Percentiles rank a stretch among this genome's conserved stretches.
phyloP scores from a whole-genome alignment of 2,888 invertebrate genomes.

The Tanypteryx hageni region DNA sequence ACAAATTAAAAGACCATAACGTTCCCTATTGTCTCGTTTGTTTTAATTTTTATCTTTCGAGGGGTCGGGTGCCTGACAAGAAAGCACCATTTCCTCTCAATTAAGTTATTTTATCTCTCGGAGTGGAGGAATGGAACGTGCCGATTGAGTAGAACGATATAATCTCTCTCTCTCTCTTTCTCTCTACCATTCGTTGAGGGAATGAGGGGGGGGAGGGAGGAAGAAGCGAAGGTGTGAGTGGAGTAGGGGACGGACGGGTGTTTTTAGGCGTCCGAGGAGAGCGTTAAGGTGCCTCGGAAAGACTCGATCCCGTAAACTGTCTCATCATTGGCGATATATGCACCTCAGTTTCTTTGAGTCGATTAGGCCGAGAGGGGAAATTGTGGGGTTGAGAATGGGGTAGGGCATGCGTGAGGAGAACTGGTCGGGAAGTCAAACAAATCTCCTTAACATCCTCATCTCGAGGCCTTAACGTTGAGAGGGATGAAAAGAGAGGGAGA shows the following conservation, averaged over 20 bases:
- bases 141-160: slow-evolving; percentile 1
- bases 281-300: neutral
- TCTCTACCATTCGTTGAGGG: neutral
- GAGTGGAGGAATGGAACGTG: neutral
- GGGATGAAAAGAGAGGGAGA: neutral
- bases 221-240: neutral
- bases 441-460: neutral
- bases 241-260: neutral
- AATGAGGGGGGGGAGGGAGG: neutral
- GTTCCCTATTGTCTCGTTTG: slow-evolving; percentile 15
- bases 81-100: slow-evolving; percentile 51
- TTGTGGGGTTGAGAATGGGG: neutral
- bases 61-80: slow-evolving; percentile 17
- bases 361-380: neutral
- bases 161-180: neutral
- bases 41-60: slow-evolving; percentile 36
- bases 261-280: neutral
- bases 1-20: slow-evolving; percentile 62
- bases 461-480: neutral
- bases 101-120: slow-evolving; percentile 56
- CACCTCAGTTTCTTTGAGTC: neutral
- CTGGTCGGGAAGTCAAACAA: neutral
- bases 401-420: neutral
- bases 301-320: neutral
- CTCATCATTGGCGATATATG: neutral